These are phyloP conservation scores for Furcula furcula DNA, from an alignment of 2,888 invertebrate species.

Conservation along the genomic window DNA sequence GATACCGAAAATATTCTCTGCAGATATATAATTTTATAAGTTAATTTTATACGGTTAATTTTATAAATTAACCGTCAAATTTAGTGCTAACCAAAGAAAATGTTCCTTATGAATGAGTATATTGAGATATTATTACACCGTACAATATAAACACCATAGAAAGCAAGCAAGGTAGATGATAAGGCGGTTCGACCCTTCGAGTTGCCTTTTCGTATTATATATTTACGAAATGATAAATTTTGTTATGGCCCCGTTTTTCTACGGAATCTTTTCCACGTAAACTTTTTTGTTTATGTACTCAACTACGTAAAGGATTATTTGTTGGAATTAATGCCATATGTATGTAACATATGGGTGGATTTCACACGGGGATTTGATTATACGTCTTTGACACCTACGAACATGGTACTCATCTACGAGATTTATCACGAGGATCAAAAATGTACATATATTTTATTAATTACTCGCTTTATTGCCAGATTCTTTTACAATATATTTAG, in stretches of 20 bases:
- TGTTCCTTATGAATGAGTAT: not conserved
- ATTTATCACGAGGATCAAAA: conserved; percentile 4
- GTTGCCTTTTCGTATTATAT: conserved; percentile 8
- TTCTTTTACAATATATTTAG: no score
- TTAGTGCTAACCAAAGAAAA: not conserved
- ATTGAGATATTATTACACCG: no score
- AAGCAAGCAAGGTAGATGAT: not conserved
- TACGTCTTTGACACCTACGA: not conserved
- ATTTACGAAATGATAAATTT: conserved; percentile 14
- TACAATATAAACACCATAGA: no score
- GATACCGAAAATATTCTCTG: no score
- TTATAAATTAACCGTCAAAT: no score
- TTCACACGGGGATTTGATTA: conserved; percentile 2
- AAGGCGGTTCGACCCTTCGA: conserved; percentile 7
- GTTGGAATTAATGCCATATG: conserved; percentile 6
- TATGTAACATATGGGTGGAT: conserved; percentile 4
- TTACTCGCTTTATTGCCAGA: no score
- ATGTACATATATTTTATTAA: conserved; percentile 1
- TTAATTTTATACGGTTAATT: no score
- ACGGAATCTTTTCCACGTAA: conserved; percentile 4
- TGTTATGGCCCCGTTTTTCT: conserved; percentile 6
- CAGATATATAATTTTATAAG: no score
- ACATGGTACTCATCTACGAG: not conserved
- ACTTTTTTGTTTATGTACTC: conserved; percentile 9
- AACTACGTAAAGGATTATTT: conserved; percentile 5